These are phyloP conservation scores for Dufourea novaeangliae DNA, from an alignment of 1,140 invertebrate species.

Conservation along the genomic window DNA sequence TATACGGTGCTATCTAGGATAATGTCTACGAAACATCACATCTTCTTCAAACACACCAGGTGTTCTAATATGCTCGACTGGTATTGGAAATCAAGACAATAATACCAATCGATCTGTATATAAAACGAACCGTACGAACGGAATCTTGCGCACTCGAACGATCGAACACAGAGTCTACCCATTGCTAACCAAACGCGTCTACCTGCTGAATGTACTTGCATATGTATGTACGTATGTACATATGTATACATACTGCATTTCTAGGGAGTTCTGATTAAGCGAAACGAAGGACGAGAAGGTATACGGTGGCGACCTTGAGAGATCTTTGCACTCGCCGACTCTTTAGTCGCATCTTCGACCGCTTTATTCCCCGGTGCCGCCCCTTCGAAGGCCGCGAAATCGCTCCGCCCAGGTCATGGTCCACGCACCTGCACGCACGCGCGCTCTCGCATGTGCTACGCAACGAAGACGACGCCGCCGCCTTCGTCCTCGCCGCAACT, in stretches of 20 bases:
- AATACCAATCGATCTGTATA: too few species aligned
- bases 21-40: too few species aligned
- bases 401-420: slow-evolving; percentile 72
- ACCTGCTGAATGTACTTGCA: too few species aligned
- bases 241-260: slow-evolving; percentile 25
- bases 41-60: too few species aligned
- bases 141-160: too few species aligned
- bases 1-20: too few species aligned
- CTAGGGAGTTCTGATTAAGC: slow-evolving; percentile 73
- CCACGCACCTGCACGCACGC: slow-evolving; percentile 62
- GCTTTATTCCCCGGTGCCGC: slow-evolving; percentile 58
- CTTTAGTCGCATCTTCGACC: slow-evolving; percentile 66
- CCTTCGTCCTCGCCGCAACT: not conserved
- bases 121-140: too few species aligned
- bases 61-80: too few species aligned
- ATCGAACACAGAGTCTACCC: too few species aligned
- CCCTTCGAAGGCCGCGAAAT: slow-evolving; percentile 72
- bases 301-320: slow-evolving; percentile 73
- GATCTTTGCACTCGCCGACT: slow-evolving; percentile 76
- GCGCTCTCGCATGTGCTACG: slow-evolving; percentile 17
- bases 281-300: slow-evolving; percentile 74
- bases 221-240: slow-evolving; percentile 7
- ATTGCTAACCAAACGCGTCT: too few species aligned
- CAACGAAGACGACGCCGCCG: not conserved
- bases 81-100: too few species aligned